Evolutionary conservation across 2,113 vertebrate genomes (phyloP), one percentile per base, ranked within the genome.

Genomic region (Uropsilus gracilis): DNA sequence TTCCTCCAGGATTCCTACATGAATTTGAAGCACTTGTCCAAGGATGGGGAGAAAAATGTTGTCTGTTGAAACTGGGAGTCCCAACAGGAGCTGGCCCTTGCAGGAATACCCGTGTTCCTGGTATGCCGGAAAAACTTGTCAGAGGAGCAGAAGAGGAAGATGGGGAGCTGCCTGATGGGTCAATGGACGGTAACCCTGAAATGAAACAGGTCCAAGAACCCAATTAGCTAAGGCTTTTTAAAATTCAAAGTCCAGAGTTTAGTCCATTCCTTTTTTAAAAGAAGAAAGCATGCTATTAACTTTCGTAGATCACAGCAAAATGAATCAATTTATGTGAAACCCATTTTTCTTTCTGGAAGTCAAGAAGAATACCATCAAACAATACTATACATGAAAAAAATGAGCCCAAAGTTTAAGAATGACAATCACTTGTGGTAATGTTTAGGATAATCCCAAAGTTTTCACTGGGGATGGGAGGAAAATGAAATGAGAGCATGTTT

Each of bases 31-130:
- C 98, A 97, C 99, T 99, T 97, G 98, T 99, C 99, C 99, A 99
- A 97, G 99, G 99, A 97, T 99, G 99, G 96, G 99, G 99, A 94
- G 99, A 99, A 99, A 99, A 99, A 99, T 99, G 99, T 98, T 99
- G 99, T 98, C 99, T 99, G 98, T 99, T 99, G 98, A 99, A 99
- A 91, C 99, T 99, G 93, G 99, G 99, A 82, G 99, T 98, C 95
- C 99, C 99, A 95, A 99, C 99, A 86, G 98, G 97, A 92, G 99
- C 98, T 93, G 99, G 99, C 96, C 99, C 99, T 96, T 99, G 99
- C 96, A 99, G 98, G 98, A 99, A 99, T 98, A 99, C 99, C 83
- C 99, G 99, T 96, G 98, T 99, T 97, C 99, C 99, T 98, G 99
- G 99, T 97, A 99, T 99, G 98, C 99, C 98, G 97, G 99, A 99